These are phyloP conservation scores for Andricus grossulariae DNA, from an alignment of 1,140 invertebrate genomes.

Conservation along the genomic window DNA sequence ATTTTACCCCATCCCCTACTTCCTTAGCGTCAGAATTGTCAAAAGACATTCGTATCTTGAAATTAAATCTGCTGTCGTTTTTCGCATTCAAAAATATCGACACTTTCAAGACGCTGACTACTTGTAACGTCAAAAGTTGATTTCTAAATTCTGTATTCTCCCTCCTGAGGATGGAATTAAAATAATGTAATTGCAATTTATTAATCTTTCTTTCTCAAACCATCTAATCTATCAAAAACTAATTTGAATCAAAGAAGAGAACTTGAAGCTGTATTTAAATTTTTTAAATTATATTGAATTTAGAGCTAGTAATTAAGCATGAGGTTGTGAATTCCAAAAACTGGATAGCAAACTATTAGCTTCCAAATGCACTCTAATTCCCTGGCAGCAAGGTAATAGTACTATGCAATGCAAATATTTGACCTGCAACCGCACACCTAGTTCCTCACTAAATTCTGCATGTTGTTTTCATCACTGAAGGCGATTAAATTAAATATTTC, in stretches of 20 bases:
- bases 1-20: constrained; percentile 7
- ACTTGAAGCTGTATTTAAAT: too few species aligned
- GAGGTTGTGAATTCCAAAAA: too few species aligned
- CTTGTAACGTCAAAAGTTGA: constrained; percentile 3
- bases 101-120: constrained; percentile 19
- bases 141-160: not conserved
- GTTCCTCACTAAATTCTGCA: constrained; percentile 1
- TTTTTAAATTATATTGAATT: too few species aligned
- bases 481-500: not conserved
- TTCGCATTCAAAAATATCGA: constrained; percentile 19
- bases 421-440: not conserved
- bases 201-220: not conserved
- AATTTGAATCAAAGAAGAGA: too few species aligned
- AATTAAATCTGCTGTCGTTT: constrained; percentile 19
- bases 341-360: not conserved
- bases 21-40: constrained; percentile 1
- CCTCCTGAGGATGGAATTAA: not conserved
- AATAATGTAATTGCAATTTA: not conserved
- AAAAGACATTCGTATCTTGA: constrained; percentile 6
- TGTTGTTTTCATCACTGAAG: not conserved
- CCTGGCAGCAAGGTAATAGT: not conserved
- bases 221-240: not conserved
- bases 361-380: not conserved
- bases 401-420: not conserved
- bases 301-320: too few species aligned